Base-by-base conservation (phyloP, 2,888 invertebrate genomes). In the Lasius fuliginosus region DNA sequence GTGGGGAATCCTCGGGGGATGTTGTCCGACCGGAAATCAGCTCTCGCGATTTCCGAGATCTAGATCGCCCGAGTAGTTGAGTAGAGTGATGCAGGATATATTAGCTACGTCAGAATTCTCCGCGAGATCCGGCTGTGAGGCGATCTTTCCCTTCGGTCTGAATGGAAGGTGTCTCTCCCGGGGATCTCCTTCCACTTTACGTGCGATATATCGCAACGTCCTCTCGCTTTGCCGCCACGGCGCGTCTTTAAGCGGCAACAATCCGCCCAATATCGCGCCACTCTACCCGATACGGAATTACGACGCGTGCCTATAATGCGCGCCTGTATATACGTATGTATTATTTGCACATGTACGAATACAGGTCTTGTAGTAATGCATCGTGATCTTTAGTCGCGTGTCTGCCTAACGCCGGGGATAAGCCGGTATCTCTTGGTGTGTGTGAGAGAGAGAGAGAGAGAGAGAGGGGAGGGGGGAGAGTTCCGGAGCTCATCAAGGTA, bases 401-500 rank as follows among this genome's bases (percentile, higher is more conserved):
- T 82, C 73, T 82, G 76, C 83, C 74, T 82, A 84, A 86, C 73
- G 81, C 82, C 81, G 88, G 86, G 53, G 90, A 85, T 87, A 88
- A 86, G 82, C 83, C 86, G 88, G 89, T 23, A 85, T 83, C 85
- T 85, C 87, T 84, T 60, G 75, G 65, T 79, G 83, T 85, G 65
- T 79, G 83, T 85, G n/a, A 53, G 15, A 49, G 46, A 18, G 15
- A 49, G 46, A 5, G 84, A 86, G n/a, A 53, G 15, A 46, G 46
- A 15, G 12, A 15, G 15, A 4, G 46, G 18, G 6, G 1, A 42
- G 12, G 12, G n/a, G 53, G 8, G n/a, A 86, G 90, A 88, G 89
- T 83, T 81, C 91, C 90, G 91, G 93, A 93, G 93, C 94, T 94
- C 94, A 94, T 94, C 94, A 94, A 93, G 93, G 92, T 94, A 94